Evolutionary conservation across 1,140 invertebrate species (phyloP).

Genomic region (Euura saliciscinereae): DNA sequence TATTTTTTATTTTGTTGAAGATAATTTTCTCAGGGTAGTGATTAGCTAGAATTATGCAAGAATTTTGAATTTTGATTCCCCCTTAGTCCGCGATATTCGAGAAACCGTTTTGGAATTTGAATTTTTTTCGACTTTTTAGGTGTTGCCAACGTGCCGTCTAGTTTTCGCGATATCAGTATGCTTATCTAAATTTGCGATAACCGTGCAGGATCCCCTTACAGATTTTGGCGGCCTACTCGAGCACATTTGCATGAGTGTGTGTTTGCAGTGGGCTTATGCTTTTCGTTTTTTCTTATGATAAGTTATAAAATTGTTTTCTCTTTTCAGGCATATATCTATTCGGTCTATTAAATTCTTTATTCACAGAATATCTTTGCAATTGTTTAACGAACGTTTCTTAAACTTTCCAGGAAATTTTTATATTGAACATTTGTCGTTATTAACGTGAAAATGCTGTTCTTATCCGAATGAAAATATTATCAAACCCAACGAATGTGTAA

Average conservation of each 20-base stretch:
- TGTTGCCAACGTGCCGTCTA: background rate
- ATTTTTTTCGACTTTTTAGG: too few relatives aligned
- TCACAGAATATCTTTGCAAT: background rate
- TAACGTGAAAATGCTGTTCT: too few relatives aligned
- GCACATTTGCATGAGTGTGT: constrained; percentile 27
- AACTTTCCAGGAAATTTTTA: background rate
- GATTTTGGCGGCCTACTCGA: constrained; percentile 14
- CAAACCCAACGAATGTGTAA: too few relatives aligned
- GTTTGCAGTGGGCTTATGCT: constrained; percentile 30
- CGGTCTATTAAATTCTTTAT: background rate
- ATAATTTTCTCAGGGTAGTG: too few relatives aligned
- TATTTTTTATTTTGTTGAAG: too few relatives aligned
- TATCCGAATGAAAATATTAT: too few relatives aligned
- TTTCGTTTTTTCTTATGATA: constrained; percentile 1
- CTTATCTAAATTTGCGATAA: background rate
- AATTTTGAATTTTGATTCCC: too few relatives aligned
- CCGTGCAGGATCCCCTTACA: background rate
- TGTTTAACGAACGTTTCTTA: background rate
- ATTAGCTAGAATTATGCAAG: too few relatives aligned
- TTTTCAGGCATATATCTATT: background rate
- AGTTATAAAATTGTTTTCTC: background rate
- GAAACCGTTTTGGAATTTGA: too few relatives aligned
- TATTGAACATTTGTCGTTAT: too few relatives aligned
- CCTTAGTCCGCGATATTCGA: too few relatives aligned
- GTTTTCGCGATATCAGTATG: background rate